Base-by-base conservation (phyloP, 2,113 vertebrate genomes). In the Myotis davidii region DNA sequence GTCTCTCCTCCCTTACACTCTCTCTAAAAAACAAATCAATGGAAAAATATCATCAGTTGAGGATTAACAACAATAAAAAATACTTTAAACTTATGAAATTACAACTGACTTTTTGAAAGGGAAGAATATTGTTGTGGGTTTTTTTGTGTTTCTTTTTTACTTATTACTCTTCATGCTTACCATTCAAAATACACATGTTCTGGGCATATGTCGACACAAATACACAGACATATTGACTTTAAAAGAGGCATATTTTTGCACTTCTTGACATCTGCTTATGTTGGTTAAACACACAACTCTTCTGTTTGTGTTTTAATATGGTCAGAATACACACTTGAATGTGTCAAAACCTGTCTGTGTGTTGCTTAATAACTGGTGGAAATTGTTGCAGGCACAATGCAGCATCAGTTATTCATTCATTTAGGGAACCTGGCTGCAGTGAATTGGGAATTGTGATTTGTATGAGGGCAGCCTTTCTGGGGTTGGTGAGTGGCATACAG, bases 231-330 rank as follows among this genome's bases (percentile, higher is more conserved):
- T 87, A 42, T 85, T 91, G 95, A 96, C 96, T 96, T 88, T 88
- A 65, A 83, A 82, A 77, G 88, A 96, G 95, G 27, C 96, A 95
- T 97, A 96, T 94, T 97, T 96, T 90, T 97, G 94, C 87, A 94
- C 96, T 92, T 27, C 88, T 96, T 97, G 97, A 96, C 97, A 97
- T 97, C 96, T 97, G 97, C 70, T 96, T 92, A 20, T 97, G 90
- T 97, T 97, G 94, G 91, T 92, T 95, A 96, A 97, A 95, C 95
- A 97, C 25, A 95, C 72, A 90, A 29, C n/a, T 90, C 90, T 96
- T 94, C 70, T 96, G 85, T 95, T 93, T 91, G 10, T 90, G 76
- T 85, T 93, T 94, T 94, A 88, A 86, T 95, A 96, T 83, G 91
- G 91, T 86, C 85, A 78, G n/a, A 95, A 85, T 79, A 65, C 72